phyloP scores from a whole-genome alignment of 53 echinoderm and acorn worm genomes.

The Astropecten irregularis region DNA sequence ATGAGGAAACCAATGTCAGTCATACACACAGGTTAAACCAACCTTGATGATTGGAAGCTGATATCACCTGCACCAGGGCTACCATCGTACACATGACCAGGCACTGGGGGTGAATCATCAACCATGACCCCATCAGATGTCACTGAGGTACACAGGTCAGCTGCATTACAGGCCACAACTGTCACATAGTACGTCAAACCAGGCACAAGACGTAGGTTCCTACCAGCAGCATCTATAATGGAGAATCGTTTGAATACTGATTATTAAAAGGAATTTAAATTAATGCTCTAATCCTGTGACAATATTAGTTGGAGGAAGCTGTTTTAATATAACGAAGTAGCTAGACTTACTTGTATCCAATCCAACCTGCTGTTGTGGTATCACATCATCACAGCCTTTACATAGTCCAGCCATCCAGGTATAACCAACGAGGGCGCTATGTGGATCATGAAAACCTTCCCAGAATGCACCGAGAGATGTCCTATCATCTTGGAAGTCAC shows the following conservation, averaged over 20 bases:
- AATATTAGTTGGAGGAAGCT: neutral
- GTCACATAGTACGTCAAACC: constrained; percentile 46
- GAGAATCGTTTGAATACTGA: too few species aligned
- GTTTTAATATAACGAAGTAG: neutral
- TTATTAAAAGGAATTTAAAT: neutral
- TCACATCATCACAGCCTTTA: constrained; percentile 45
- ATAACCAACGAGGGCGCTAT: constrained; percentile 44
- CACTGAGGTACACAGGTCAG: constrained; percentile 60
- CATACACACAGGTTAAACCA: neutral
- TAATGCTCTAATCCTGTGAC: neutral
- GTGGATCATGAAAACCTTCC: constrained; percentile 69
- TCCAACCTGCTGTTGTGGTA: constrained; percentile 45
- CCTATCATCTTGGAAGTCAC: constrained; percentile 54
- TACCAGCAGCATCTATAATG: neutral
- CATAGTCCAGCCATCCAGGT: constrained; percentile 50
- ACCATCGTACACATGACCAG: constrained; percentile 58
- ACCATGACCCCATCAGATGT: constrained; percentile 61
- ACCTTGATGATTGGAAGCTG: constrained; percentile 53
- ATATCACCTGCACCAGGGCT: constrained; percentile 30
- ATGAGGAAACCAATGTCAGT: neutral
- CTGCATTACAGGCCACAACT: constrained; percentile 57
- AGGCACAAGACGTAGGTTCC: constrained; percentile 15
- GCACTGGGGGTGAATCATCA: constrained; percentile 51
- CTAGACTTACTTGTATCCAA: constrained; percentile 18
- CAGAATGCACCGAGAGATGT: constrained; percentile 41